These are phyloP conservation scores for Notolepis coatsorum DNA, from an alignment of 2,797 vertebrate genomes.

Conservation along the genomic window DNA sequence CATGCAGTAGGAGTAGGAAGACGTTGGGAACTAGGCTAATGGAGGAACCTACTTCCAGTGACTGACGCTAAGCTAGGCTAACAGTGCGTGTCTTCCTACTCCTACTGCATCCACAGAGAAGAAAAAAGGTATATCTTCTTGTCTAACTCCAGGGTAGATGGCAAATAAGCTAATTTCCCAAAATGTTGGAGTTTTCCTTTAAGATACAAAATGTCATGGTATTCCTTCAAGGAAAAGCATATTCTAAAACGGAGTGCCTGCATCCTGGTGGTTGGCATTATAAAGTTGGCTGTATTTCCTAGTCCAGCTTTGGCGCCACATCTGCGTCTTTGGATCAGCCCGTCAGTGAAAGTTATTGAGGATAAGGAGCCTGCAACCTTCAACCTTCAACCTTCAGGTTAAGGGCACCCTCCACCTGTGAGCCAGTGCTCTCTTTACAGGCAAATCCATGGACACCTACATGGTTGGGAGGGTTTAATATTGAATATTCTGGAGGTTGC, in stretches of 20 bases:
- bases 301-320: constrained; percentile 20
- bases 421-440: constrained; percentile 43
- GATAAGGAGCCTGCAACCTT: constrained; percentile 34
- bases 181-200: no score
- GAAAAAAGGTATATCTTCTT: constrained; percentile 34
- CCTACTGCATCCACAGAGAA: no score
- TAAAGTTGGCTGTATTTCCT: not conserved
- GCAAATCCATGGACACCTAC: constrained; percentile 57
- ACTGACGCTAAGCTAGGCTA: no score
- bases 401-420: constrained; percentile 35
- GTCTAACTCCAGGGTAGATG: constrained; percentile 24
- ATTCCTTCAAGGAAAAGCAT: constrained; percentile 1
- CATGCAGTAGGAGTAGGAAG: no score
- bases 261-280: no score
- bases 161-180: no score
- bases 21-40: no score
- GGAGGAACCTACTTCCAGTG: no score
- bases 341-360: constrained; percentile 23
- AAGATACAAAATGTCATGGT: not conserved
- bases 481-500: constrained; percentile 49
- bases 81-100: no score
- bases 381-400: no score
- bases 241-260: not conserved
- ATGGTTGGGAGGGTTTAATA: constrained; percentile 35
- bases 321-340: constrained; percentile 11